Conservation (phyloP, 2,113 vertebrate species). For the Rhinichthys klamathensis region DNA sequence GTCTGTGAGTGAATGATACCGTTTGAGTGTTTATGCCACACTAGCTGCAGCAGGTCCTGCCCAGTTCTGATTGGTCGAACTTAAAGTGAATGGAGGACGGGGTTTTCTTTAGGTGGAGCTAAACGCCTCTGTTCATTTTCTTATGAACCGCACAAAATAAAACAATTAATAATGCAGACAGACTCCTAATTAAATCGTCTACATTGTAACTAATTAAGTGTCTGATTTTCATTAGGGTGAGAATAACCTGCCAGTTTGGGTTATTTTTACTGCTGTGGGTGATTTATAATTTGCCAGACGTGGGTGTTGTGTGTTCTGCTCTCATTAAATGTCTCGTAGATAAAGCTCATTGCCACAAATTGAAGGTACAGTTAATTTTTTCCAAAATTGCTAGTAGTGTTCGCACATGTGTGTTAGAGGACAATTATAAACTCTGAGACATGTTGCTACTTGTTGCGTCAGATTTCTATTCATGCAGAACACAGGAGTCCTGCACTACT, state of each 20-base stretch:
- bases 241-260: background rate
- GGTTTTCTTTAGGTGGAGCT: background rate
- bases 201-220: constrained; percentile 18
- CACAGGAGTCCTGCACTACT: background rate
- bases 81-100: background rate
- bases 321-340: constrained; percentile 40
- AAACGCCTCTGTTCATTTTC: background rate
- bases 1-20: constrained; percentile 22
- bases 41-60: background rate
- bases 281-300: constrained; percentile 13
- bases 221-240: background rate
- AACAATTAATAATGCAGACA: constrained; percentile 23
- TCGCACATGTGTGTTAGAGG: background rate
- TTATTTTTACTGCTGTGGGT: constrained; percentile 7
- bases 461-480: background rate
- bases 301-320: background rate
- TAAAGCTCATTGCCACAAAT: constrained; percentile 30
- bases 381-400: background rate
- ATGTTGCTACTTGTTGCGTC: background rate
- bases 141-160: constrained; percentile 28
- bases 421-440: background rate
- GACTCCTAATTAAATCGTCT: background rate
- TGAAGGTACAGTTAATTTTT: background rate
- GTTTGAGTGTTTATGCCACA: background rate
- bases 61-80: constrained; percentile 15